Evolutionary conservation across 2,797 vertebrate species (phyloP), one percentile per base, ranked within the genome.

Genomic region (Podarcis siculus): DNA sequence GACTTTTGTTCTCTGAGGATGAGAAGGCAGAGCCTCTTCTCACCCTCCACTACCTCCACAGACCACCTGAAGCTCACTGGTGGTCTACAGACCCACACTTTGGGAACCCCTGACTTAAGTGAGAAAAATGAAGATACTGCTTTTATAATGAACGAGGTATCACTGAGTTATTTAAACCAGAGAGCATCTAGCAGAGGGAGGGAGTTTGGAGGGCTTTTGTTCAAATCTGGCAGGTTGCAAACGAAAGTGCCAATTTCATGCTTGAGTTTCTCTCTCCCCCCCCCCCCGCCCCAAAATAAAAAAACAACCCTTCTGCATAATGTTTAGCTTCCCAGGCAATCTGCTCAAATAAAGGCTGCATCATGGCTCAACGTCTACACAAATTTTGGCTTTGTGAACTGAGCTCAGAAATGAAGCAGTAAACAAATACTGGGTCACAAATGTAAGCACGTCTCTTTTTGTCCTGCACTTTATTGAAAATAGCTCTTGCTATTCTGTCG

Each of bases 181-280:
- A 83, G 82, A 8, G 1, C n/a, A 30, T 69, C 55, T 30, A 58
- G 82, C 83, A 88, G 0, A 27, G 25, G 71, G 42, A 45, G 45
- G 35, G 78, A 32, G 21, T 55, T 35, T 71, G 25, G 71, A 7
- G n/a, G 13, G 73, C 12, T 86, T 78, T 87, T 58, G 61, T 88
- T 87, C 67, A 79, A 67, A 66, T 87, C 86, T 81, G 12, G 2
- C 85, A 27, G 5, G 2, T 73, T 86, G 32, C 30, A 45, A 42
- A 64, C 71, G 6, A 77, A 61, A 67, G 9, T 42, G 78, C 27
- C 86, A 0, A 7, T 79, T 78, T 93, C 61, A 2, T 80, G 75
- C 39, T 89, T 86, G 55, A 84, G 13, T 88, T 90, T 86, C 61
- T 84, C 79, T 81, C 82, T n/a, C 58, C 32, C 9, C 75, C 73